phyloP scores from a whole-genome alignment of 2,888 invertebrate species.

The Drosophila monieri region DNA sequence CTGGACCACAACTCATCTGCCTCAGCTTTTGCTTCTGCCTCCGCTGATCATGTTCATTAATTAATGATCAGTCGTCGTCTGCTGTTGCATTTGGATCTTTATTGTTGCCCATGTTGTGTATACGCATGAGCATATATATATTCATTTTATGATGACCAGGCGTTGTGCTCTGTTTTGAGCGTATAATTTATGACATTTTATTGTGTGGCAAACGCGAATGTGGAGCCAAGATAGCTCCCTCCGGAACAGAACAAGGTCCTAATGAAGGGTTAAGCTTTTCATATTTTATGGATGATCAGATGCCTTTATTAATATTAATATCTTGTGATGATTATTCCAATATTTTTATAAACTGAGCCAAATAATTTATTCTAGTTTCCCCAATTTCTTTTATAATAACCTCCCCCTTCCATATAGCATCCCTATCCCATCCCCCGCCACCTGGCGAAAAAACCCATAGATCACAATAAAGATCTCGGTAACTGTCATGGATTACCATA shows the following conservation, averaged over 20 bases:
- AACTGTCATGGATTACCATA: conserved; percentile 65
- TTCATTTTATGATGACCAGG: conserved; percentile 65
- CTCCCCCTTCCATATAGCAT: background rate
- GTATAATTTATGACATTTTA: conserved; percentile 76
- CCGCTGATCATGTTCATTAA: conserved; percentile 77
- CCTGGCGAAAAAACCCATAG: conserved; percentile 47
- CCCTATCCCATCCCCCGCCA: conserved; percentile 2
- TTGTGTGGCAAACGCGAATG: conserved; percentile 73
- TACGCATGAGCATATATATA: background rate
- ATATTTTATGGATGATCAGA: no score
- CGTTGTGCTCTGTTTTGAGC: conserved; percentile 64
- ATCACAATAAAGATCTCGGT: conserved; percentile 71
- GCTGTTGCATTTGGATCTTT: conserved; percentile 60
- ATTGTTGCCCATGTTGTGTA: conserved; percentile 54
- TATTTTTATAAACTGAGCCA: no score
- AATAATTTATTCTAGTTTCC: background rate
- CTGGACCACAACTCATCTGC: conserved; percentile 58
- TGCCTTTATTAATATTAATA: background rate
- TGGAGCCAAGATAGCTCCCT: conserved; percentile 17
- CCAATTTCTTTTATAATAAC: conserved; percentile 4
- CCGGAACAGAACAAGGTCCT: conserved; percentile 12
- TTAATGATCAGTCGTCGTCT: conserved; percentile 72
- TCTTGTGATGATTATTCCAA: background rate
- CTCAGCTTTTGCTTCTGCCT: conserved; percentile 26
- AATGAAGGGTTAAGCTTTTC: background rate